A percentile compares a stretch with the other conserved stretches of the same genome.
Conservation (phyloP, 1,140 invertebrate species). For the Campoletis sonorensis region DNA sequence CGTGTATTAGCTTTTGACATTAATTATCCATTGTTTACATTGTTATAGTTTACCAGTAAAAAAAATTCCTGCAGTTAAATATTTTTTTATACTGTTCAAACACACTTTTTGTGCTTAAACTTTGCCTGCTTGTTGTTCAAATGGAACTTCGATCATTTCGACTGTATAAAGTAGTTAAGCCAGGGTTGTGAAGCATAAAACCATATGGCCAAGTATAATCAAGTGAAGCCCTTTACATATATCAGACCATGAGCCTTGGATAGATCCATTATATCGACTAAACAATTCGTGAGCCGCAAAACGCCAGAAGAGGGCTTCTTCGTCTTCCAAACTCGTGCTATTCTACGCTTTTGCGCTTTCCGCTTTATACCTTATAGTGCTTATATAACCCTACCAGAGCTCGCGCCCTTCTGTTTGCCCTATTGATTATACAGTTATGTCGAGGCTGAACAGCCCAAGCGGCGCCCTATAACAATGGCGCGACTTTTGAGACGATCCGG, state of each 20-base stretch:
- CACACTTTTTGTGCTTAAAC: too few relatives aligned
- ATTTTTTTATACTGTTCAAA: too few relatives aligned
- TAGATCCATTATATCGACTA: conserved; percentile 54
- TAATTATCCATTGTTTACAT: too few relatives aligned
- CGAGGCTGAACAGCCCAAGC: conserved; percentile 9
- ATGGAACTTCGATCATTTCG: too few relatives aligned
- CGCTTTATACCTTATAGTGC: conserved; percentile 52
- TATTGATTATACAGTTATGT: conserved; percentile 64
- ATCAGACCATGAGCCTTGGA: conserved; percentile 12
- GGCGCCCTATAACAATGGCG: background rate
- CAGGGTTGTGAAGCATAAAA: conserved; percentile 20
- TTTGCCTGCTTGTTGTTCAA: too few relatives aligned
- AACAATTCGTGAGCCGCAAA: conserved; percentile 46
- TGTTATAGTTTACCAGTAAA: too few relatives aligned
- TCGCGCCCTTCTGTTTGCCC: conserved; percentile 61
- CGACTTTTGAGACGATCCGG: background rate
- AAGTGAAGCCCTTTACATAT: conserved; percentile 5
- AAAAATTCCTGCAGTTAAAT: too few relatives aligned
- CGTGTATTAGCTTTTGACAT: too few relatives aligned
- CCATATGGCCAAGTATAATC: conserved; percentile 19
- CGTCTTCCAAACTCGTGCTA: background rate
- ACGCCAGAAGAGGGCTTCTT: conserved; percentile 20
- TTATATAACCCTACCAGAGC: conserved; percentile 54
- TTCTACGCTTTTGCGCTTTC: conserved; percentile 16
- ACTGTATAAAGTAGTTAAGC: too few relatives aligned